Percentiles rank a stretch among this genome's conserved stretches.
These are phyloP conservation scores for Actinostola sp. DNA, from an alignment of 92 coral and sea anemone species.

Conservation along the genomic window DNA sequence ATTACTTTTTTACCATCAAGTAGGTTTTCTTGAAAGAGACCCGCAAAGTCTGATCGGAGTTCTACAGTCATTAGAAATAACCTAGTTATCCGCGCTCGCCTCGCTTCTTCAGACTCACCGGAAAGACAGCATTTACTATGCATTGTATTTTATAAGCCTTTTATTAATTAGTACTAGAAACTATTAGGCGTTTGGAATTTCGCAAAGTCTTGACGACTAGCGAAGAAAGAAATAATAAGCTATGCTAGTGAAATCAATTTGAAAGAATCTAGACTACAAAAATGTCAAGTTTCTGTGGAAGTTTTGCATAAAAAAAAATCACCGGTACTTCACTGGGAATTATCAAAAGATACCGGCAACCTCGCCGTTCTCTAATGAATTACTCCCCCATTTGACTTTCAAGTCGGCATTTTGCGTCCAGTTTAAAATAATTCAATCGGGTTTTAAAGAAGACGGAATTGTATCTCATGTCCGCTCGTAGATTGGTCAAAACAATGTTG, in stretches of 20 bases:
- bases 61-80: constrained; percentile 37
- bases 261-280: constrained; percentile 14
- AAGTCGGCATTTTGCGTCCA: constrained; percentile 59
- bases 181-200: constrained; percentile 25
- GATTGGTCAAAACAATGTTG: constrained; percentile 54
- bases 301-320: constrained; percentile 26
- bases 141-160: constrained; percentile 42
- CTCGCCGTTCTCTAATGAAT: constrained; percentile 51
- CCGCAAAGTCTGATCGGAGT: constrained; percentile 29
- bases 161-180: constrained; percentile 28
- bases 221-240: background rate
- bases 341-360: constrained; percentile 69
- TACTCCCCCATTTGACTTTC: constrained; percentile 29
- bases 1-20: constrained; percentile 21
- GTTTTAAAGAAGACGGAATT: constrained; percentile 69
- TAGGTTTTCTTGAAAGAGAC: constrained; percentile 21
- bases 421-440: constrained; percentile 78
- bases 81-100: constrained; percentile 39
- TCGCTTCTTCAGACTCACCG: constrained; percentile 32
- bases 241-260: background rate
- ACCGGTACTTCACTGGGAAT: constrained; percentile 38
- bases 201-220: constrained; percentile 9
- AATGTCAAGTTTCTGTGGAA: constrained; percentile 42
- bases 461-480: constrained; percentile 41
- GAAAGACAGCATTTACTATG: constrained; percentile 29